phyloP scores from a whole-genome alignment of 2,113 vertebrate species.

The Pachypanchax playfairii region DNA sequence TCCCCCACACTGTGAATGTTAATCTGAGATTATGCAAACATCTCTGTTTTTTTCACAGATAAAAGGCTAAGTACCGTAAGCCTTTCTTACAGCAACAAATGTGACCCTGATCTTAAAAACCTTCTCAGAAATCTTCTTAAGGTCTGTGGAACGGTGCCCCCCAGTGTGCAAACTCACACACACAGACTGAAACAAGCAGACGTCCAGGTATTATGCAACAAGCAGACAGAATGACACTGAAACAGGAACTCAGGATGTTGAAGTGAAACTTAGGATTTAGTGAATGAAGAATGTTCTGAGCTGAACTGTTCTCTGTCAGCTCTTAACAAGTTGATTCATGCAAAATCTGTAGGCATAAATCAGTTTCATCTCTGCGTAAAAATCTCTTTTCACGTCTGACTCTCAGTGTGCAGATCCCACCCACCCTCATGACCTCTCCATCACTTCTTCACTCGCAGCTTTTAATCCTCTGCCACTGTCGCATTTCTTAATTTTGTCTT shows the following conservation, averaged over 20 bases:
- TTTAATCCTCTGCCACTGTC: conserved; percentile 2
- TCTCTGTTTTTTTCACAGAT: background rate
- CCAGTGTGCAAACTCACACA: conserved; percentile 42
- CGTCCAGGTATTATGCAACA: conserved; percentile 49
- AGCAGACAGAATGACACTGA: conserved; percentile 13
- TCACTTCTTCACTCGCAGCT: background rate
- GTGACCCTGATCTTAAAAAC: background rate
- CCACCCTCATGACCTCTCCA: background rate
- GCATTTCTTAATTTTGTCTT: background rate
- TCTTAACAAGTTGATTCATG: conserved; percentile 5
- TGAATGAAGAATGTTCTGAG: conserved; percentile 19
- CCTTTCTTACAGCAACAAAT: background rate
- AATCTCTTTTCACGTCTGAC: background rate
- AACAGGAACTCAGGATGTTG: conserved; percentile 23
- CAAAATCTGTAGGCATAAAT: conserved; percentile 1
- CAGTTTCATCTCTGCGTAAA: background rate
- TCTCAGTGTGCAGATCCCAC: background rate
- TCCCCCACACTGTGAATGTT: background rate
- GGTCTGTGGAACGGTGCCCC: conserved; percentile 56
- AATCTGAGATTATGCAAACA: background rate
- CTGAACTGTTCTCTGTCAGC: background rate
- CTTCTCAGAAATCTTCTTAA: conserved; percentile 1
- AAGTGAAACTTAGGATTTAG: conserved; percentile 24
- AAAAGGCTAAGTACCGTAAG: background rate
- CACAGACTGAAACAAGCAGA: conserved; percentile 10